phyloP scores from a whole-genome alignment of 2,888 invertebrate genomes.

The Drosophila melanocephala region DNA sequence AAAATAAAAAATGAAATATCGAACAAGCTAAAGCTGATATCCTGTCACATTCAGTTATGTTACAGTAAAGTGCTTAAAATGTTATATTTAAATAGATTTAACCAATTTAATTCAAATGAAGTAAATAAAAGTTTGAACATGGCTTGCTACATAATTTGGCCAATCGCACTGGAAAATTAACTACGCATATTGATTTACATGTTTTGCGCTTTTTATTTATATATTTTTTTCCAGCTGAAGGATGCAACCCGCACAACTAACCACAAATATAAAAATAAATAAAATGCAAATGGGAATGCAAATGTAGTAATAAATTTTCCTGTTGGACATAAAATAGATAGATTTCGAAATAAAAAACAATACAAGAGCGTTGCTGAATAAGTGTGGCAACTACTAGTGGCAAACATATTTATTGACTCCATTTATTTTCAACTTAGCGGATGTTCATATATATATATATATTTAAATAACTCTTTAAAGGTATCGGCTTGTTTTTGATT shows the following conservation, averaged over 20 bases:
- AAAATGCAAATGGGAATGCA: background rate
- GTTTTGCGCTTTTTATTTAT: conserved; percentile 32
- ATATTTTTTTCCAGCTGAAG: conserved; percentile 20
- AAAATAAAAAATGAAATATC: background rate
- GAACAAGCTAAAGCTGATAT: background rate
- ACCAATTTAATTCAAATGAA: conserved; percentile 4
- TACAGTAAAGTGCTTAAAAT: background rate
- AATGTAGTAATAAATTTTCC: conserved; percentile 8
- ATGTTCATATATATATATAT: background rate
- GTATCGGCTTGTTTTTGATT: background rate
- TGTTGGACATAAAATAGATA: conserved; percentile 19
- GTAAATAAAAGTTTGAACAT: background rate
- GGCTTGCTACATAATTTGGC: conserved; percentile 15
- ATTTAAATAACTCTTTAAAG: background rate
- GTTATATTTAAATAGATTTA: background rate
- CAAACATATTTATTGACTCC: background rate
- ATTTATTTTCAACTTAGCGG: background rate
- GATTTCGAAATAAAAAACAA: conserved; percentile 20
- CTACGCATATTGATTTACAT: conserved; percentile 46
- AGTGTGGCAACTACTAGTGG: background rate
- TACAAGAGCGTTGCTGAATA: too few species aligned
- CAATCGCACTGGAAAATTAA: conserved; percentile 68
- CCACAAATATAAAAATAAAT: conserved; percentile 36
- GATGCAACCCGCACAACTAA: conserved; percentile 15
- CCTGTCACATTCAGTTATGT: background rate